Percentiles rank a stretch among this genome's conserved stretches.
Evolutionary conservation across 2,113 vertebrate genomes (phyloP).

Genomic region (Sula dactylatra): DNA sequence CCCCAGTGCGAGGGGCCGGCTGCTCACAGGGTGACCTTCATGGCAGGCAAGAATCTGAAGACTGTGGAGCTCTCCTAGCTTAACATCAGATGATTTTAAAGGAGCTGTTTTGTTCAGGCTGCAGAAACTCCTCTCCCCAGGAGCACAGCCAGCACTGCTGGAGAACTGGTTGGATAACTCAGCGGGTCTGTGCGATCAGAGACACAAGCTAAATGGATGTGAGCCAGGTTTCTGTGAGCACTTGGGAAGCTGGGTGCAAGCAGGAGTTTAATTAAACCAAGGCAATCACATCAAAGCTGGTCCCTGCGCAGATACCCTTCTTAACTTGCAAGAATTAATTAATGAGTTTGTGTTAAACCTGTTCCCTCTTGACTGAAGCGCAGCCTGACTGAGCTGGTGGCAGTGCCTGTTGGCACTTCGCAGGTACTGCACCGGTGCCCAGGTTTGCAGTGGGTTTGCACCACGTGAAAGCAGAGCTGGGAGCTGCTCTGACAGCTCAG

Average conservation of each 20-base stretch:
- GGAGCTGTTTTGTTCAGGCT: rapidly evolving
- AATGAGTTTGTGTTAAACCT: not conserved
- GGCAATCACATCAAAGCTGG: not conserved
- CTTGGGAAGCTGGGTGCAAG: not conserved
- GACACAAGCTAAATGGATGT: not conserved
- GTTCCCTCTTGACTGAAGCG: not conserved
- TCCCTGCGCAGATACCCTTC: not conserved
- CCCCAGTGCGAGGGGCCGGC: rapidly evolving
- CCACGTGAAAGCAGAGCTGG: not conserved
- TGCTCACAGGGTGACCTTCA: not conserved
- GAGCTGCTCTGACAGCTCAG: not conserved
- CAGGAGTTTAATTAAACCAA: slow-evolving; percentile 35
- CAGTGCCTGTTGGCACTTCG: not conserved
- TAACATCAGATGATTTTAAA: not conserved
- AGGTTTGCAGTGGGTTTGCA: not conserved
- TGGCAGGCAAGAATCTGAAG: not conserved
- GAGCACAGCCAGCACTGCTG: not conserved
- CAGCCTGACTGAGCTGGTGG: not conserved
- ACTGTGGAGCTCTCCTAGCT: not conserved
- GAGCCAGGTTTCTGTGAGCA: not conserved
- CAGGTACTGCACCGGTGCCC: not conserved
- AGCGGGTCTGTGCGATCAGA: not conserved
- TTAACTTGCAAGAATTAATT: slow-evolving; percentile 1
- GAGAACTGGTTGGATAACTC: not conserved
- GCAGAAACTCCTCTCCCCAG: not conserved